These are phyloP conservation scores for Caenorhabditis sp. DNA, from an alignment of 2,888 invertebrate genomes.

Conservation along the genomic window DNA sequence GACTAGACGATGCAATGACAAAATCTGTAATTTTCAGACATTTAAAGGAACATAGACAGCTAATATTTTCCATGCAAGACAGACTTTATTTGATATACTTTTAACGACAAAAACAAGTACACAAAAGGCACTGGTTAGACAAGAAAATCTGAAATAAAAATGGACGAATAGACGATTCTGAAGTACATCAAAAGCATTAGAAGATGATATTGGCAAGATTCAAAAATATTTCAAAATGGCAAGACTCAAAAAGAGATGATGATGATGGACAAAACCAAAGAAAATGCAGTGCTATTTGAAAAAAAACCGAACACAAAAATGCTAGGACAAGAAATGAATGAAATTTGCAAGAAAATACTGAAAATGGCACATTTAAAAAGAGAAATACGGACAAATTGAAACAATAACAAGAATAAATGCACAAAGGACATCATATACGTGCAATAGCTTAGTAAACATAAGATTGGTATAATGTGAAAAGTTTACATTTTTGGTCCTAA, in stretches of 20 bases:
- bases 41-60: too few relatives aligned
- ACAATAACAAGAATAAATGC: background rate
- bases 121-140: constrained; percentile 1
- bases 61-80: background rate
- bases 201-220: background rate
- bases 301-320: background rate
- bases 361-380: constrained; percentile 5
- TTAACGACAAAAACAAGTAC: background rate
- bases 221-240: background rate
- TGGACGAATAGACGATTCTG: background rate
- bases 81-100: background rate
- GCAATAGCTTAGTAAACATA: too few relatives aligned
- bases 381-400: constrained; percentile 3
- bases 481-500: too few relatives aligned
- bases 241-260: background rate
- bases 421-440: background rate
- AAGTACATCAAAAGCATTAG: background rate
- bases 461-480: background rate
- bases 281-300: background rate
- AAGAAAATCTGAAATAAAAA: background rate
- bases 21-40: too few relatives aligned
- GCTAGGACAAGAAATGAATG: too few relatives aligned
- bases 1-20: too few relatives aligned
- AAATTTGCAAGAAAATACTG: background rate
- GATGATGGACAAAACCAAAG: background rate